Evolutionary conservation across 64 coral and sea anemone genomes (phyloP), one percentile per base, ranked within the genome.

Genomic region (Orbicella faveolata): DNA sequence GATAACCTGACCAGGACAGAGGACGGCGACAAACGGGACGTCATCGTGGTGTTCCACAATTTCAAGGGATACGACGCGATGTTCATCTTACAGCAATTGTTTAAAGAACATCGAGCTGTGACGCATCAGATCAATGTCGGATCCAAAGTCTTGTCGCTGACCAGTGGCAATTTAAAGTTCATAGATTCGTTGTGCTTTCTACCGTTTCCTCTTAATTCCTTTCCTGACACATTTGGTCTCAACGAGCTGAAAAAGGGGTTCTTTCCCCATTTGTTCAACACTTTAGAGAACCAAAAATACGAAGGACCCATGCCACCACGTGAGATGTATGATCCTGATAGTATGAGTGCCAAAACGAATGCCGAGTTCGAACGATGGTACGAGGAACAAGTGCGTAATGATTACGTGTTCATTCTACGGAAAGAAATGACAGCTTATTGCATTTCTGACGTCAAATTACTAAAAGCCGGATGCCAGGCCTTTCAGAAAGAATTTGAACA

Each of bases 101-200:
- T 62, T 18, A 17, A 63, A 1, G 13, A 37, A 1, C 10, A 34
- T 1, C 14, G 19, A 1, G 17, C 57, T 5, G 30, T 63, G 2
- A 16, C 30, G 6, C 1, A 15, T 36, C 54, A 63, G 55, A 81
- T 81, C 4, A 16, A 30, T 36, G 16, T 36, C 3, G 59, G 59
- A 1, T 34, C 54, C 6, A 81, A 81, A 36, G 16, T 81, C 3
- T 11, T 81, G 26, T 33, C 21, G 2, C 52, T 80, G 0, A 33
- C n/a, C 1, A 13, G 9, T 11, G 23, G 23, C 0, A 4, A 30
- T 0, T 12, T 93, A 1, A 81, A 41, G 0, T 93, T 89, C 62
- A 86, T 76, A n/a, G 80, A 94, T 36, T 73, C 75, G 0, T 18
- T 81, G 48, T 81, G 55, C n/a, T 94, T 94, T 52, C n/a, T 90